phyloP scores from a whole-genome alignment of 2,113 vertebrate species.

The Callopanchax toddi region DNA sequence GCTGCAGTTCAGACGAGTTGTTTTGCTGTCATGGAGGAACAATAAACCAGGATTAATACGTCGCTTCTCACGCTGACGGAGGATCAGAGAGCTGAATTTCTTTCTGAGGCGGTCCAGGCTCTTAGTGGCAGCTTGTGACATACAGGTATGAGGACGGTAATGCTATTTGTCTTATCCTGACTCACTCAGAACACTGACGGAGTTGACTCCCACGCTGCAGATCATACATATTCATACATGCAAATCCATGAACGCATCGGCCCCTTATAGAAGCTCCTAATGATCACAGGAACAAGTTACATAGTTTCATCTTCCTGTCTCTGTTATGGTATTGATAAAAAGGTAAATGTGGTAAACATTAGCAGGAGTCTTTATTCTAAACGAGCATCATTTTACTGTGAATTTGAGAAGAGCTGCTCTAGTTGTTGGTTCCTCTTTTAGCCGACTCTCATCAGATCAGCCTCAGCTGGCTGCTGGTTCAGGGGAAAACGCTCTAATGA shows the following conservation, averaged over 20 bases:
- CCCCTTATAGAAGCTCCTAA: neutral
- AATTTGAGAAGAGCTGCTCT: no score
- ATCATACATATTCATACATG: slow-evolving; percentile 69
- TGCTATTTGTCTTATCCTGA: slow-evolving; percentile 28
- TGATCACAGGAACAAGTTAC: no score
- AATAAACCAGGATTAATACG: slow-evolving; percentile 27
- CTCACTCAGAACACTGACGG: neutral
- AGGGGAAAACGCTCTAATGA: no score
- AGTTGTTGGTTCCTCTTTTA: no score
- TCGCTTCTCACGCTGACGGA: neutral
- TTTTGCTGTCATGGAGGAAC: neutral
- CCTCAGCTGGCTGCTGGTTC: no score
- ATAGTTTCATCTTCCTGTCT: no score
- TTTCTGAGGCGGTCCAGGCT: neutral
- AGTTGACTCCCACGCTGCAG: slow-evolving; percentile 10
- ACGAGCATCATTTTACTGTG: no score
- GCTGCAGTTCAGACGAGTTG: slow-evolving; percentile 1
- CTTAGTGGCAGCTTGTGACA: neutral
- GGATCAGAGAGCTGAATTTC: slow-evolving; percentile 10
- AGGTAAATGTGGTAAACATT: no score
- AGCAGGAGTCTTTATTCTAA: no score
- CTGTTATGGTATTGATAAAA: no score
- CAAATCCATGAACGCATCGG: slow-evolving; percentile 36
- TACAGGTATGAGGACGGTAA: slow-evolving; percentile 37
- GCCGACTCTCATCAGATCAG: no score